Evolutionary conservation across 2,113 vertebrate species (phyloP), one percentile per base, ranked within the genome.

Genomic region (Syngnathoides biaculeatus): DNA sequence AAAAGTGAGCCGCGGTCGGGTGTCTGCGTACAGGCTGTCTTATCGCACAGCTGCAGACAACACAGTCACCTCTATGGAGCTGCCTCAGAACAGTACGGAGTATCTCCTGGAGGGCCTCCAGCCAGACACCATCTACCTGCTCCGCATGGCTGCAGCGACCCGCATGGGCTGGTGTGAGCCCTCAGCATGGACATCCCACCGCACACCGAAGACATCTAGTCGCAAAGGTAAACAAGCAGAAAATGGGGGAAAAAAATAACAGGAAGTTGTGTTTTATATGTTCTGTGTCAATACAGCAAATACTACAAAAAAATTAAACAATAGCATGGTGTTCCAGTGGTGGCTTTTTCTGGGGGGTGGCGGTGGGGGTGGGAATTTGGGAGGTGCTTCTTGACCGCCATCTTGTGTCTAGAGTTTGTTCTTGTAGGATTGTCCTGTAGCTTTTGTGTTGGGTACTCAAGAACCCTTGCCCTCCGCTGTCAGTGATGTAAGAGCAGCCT

Each of bases 161-260:
- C 92, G 93, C 1, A 84, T 94, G 30, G 97, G 97, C 43, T 96
- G 95, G 93, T 97, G 97, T 71, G 95, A 98, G 73, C 92, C 95
- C 0, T 95, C 96, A 0, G 81, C 95, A 3, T 99, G 97, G 97
- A 95, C 93, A 1, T 98, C 97, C 0, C 97, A 98, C 64, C 91
- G 92, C 8, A 99, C 95, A 0, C 95, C 96, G n/a, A 97, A 94
- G 82, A 92, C 89, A n/a, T 95, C 94, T 2, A 95, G 91, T 27
- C 84, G 91, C 64, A 93, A 92, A 93, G 97, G 97, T 98, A 85
- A 62, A 40, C 24, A 57, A 57, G 15, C 26, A 57, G 55, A 5
- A 27, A 12, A 47, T 17, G 45, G 15, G 14, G 14, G 15, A 14
- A 14, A 14, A 35, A 1, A 7, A 43, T 43, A 14, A 14, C 2